Percentiles rank a stretch among this genome's conserved stretches.
Evolutionary conservation across 2,888 invertebrate genomes (phyloP).

Genomic region (Zeuzera pyrina): DNA sequence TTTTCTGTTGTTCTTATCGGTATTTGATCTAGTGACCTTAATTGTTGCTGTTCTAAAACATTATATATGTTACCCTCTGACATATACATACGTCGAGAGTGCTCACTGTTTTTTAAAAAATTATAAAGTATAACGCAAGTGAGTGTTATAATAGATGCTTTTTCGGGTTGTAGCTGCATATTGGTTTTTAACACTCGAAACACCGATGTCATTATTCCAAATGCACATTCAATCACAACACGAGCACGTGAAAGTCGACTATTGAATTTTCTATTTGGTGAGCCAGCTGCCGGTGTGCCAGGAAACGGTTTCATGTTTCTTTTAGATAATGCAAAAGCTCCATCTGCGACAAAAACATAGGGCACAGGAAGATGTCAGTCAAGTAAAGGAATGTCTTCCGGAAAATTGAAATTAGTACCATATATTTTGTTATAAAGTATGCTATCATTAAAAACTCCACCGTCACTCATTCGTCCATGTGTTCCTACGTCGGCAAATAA

Average conservation of each 20-base stretch:
- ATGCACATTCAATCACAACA: slow-evolving; percentile 12
- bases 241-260: slow-evolving; percentile 8
- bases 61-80: no score
- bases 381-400: slow-evolving; percentile 8
- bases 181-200: slow-evolving; percentile 5
- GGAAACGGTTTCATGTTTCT: slow-evolving; percentile 13
- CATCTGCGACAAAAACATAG: slow-evolving; percentile 13
- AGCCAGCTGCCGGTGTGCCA: slow-evolving; percentile 6
- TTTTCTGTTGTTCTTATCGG: no score
- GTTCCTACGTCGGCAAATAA: slow-evolving; percentile 21
- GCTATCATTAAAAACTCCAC: slow-evolving; percentile 16
- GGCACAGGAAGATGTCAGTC: slow-evolving; percentile 8
- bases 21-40: no score
- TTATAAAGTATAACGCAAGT: slow-evolving; percentile 17
- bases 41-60: no score
- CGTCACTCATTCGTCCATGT: slow-evolving; percentile 10
- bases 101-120: slow-evolving; percentile 15
- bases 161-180: slow-evolving; percentile 14
- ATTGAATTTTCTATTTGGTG: slow-evolving; percentile 12
- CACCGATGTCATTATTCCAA: slow-evolving; percentile 11
- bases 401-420: slow-evolving; percentile 10
- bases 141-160: slow-evolving; percentile 15
- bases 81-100: slow-evolving; percentile 11
- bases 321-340: slow-evolving; percentile 8
- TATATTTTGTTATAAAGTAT: slow-evolving; percentile 13